phyloP scores from a whole-genome alignment of 2,888 invertebrate genomes.

The Eulithis prunata region DNA sequence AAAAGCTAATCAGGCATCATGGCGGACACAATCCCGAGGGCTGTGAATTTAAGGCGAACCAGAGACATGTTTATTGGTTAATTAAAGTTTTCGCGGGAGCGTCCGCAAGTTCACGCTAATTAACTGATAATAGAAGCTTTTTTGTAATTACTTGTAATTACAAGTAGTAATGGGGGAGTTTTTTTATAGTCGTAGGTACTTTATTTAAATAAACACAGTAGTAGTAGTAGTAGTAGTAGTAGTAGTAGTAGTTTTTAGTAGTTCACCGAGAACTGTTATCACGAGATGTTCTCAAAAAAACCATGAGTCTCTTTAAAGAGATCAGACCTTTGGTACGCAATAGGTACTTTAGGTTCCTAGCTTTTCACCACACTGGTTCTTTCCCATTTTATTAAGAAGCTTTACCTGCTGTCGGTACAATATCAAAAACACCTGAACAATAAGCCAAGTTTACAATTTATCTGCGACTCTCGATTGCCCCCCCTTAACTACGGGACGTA shows the following conservation, averaged over 20 bases:
- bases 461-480: constrained; percentile 41
- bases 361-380: too few species aligned
- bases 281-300: too few species aligned
- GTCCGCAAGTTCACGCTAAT: constrained; percentile 26
- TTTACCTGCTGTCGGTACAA: constrained; percentile 56
- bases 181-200: background rate
- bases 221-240: too few species aligned
- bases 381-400: background rate
- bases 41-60: constrained; percentile 41
- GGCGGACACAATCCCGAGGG: constrained; percentile 19
- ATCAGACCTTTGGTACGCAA: too few species aligned
- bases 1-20: constrained; percentile 22
- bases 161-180: background rate
- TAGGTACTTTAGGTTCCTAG: too few species aligned
- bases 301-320: too few species aligned
- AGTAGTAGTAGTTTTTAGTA: too few species aligned
- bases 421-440: constrained; percentile 69
- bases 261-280: too few species aligned
- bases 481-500: constrained; percentile 40
- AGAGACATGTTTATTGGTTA: constrained; percentile 83
- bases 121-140: constrained; percentile 4
- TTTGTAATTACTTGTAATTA: background rate
- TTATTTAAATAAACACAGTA: too few species aligned
- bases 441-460: constrained; percentile 47
- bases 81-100: constrained; percentile 76